A percentile compares a stretch with the other conserved stretches of the same genome.
These are phyloP conservation scores for Chelon labrosus DNA, from an alignment of 2,797 vertebrate species.

Conservation along the genomic window DNA sequence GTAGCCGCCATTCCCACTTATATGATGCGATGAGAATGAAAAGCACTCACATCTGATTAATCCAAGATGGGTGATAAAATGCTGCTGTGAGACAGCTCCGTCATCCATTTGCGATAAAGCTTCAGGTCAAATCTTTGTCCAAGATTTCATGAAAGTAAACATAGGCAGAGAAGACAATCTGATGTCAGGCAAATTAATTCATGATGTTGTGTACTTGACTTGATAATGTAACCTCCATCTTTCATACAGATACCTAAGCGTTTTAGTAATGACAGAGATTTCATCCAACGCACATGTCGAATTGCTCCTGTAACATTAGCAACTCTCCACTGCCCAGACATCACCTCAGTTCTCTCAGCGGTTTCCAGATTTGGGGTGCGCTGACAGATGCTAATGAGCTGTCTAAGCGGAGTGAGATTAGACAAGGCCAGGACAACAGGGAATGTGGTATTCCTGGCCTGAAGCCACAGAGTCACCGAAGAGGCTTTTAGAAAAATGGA, in stretches of 20 bases:
- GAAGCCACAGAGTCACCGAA: slow-evolving; percentile 26
- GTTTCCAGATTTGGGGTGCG: slow-evolving; percentile 35
- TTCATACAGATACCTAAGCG: slow-evolving; percentile 7
- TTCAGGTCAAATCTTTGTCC: slow-evolving; percentile 10
- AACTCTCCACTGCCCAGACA: slow-evolving; percentile 39
- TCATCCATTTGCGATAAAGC: slow-evolving; percentile 15
- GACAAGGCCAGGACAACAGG: slow-evolving; percentile 35
- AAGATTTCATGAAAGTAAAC: slow-evolving; percentile 20
- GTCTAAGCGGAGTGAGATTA: slow-evolving; percentile 60
- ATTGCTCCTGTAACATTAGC: slow-evolving; percentile 48
- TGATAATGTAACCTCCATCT: slow-evolving; percentile 2
- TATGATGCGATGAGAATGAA: slow-evolving; percentile 48
- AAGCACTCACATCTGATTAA: slow-evolving; percentile 51
- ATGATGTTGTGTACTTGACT: slow-evolving; percentile 17
- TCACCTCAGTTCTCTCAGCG: slow-evolving; percentile 48
- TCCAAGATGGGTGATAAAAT: slow-evolving; percentile 59
- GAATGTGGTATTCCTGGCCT: slow-evolving; percentile 50
- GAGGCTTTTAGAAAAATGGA: slow-evolving; percentile 21
- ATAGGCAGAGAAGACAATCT: not conserved
- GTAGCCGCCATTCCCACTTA: slow-evolving; percentile 57
- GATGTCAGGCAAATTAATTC: not conserved
- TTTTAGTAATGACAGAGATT: slow-evolving; percentile 24
- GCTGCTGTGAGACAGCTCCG: slow-evolving; percentile 22
- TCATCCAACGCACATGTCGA: slow-evolving; percentile 40
- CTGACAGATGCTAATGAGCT: slow-evolving; percentile 70